A percentile compares a stretch with the other conserved stretches of the same genome.
phyloP scores from a whole-genome alignment of 2,888 invertebrate genomes.

The Abscondita cerata region DNA sequence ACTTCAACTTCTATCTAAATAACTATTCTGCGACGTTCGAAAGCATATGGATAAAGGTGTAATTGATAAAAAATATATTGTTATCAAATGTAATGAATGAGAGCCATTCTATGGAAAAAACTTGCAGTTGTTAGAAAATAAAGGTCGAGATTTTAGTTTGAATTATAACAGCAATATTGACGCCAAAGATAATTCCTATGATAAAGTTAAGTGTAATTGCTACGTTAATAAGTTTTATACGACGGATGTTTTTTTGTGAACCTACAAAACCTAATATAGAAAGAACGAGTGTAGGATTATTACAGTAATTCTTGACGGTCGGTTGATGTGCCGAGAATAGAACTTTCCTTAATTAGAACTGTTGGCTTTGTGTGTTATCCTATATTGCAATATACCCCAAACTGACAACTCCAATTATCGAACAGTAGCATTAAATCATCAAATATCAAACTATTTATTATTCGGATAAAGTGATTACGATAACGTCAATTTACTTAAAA shows the following conservation, averaged over 20 bases:
- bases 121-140: no score
- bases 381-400: conserved; percentile 17
- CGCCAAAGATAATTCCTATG: no score
- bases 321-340: conserved; percentile 29
- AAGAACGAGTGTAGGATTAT: conserved; percentile 15
- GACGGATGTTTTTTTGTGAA: conserved; percentile 6
- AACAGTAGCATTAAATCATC: conserved; percentile 26
- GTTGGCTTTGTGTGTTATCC: conserved; percentile 30
- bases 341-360: conserved; percentile 32
- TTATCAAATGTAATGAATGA: no score
- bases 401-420: conserved; percentile 34
- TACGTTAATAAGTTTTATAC: background rate
- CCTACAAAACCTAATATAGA: conserved; percentile 17
- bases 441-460: conserved; percentile 31
- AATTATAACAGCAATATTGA: no score
- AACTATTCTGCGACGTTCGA: no score
- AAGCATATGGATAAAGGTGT: no score
- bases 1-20: no score
- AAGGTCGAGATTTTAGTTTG: no score
- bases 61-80: no score
- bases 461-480: conserved; percentile 1
- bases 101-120: no score
- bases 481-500: conserved; percentile 5
- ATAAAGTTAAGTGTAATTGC: no score
- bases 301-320: conserved; percentile 25